Evolutionary conservation across 1,140 invertebrate genomes (phyloP).

Genomic region (Coptotermes formosanus): DNA sequence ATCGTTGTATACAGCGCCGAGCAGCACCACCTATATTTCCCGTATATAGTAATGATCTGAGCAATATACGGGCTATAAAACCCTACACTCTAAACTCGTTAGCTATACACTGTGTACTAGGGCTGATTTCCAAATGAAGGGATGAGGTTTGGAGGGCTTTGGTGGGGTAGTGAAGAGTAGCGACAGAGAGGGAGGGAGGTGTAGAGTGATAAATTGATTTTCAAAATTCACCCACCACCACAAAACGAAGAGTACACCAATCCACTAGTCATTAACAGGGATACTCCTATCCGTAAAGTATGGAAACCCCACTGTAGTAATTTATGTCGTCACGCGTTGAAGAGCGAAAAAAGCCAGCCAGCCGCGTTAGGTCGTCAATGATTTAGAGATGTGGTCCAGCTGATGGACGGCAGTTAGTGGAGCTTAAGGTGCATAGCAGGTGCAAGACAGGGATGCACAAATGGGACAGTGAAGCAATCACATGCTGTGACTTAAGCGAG

Average conservation of each 20-base stretch:
- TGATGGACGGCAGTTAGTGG: background rate
- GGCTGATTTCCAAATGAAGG: constrained; percentile 15
- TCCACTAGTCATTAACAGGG: constrained; percentile 30
- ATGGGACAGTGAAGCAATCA: background rate
- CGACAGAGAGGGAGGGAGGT: background rate
- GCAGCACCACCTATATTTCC: constrained; percentile 8
- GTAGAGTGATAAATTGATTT: constrained; percentile 33
- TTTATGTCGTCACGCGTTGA: background rate
- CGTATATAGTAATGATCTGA: constrained; percentile 13
- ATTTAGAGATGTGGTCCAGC: constrained; percentile 9
- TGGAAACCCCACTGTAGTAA: background rate
- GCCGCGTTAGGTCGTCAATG: background rate
- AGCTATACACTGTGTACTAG: background rate
- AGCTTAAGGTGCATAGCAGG: background rate
- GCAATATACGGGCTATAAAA: constrained; percentile 16
- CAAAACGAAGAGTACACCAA: constrained; percentile 32
- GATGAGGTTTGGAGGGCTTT: background rate
- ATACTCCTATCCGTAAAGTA: constrained; percentile 7
- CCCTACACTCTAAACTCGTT: constrained; percentile 10
- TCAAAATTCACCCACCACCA: constrained; percentile 33
- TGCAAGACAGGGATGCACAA: background rate
- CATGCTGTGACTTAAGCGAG: too few species aligned
- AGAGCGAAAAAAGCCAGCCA: background rate
- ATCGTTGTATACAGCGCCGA: background rate
- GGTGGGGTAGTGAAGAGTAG: background rate